A percentile compares a stretch with the other conserved stretches of the same genome.
These are phyloP conservation scores for Nyctibius grandis DNA, from an alignment of 2,797 vertebrate genomes.

Conservation along the genomic window DNA sequence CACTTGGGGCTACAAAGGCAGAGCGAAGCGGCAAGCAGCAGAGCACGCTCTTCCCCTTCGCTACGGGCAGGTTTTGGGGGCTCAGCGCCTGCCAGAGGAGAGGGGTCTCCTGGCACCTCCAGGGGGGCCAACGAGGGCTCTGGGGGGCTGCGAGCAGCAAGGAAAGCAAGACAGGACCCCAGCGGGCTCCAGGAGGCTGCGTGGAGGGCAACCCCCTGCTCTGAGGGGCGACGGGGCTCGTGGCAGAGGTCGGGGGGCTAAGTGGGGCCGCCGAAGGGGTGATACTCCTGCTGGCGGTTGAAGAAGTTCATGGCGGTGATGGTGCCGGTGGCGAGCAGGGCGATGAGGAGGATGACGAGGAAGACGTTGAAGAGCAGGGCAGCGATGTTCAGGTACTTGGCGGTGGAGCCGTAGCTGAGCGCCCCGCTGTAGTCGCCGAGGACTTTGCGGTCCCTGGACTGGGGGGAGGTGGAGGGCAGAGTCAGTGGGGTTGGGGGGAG, in stretches of 20 bases:
- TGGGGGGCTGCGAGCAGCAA: rapidly evolving
- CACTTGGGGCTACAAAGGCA: neutral
- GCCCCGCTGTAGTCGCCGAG: constrained; percentile 14
- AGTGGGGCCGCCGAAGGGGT: rapidly evolving
- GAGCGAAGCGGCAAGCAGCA: neutral
- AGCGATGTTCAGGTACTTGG: constrained; percentile 27
- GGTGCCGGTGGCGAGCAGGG: rapidly evolving
- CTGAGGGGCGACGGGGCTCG: neutral
- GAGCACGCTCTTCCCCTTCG: rapidly evolving
- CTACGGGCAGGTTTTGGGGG: rapidly evolving
- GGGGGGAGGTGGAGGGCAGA: neutral
- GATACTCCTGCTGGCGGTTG: rapidly evolving
- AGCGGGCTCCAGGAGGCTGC: rapidly evolving
- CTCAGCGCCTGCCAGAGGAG: neutral
- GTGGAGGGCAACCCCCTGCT: neutral
- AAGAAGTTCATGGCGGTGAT: rapidly evolving
- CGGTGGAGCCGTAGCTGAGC: neutral
- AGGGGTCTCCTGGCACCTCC: neutral
- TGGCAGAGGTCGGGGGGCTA: neutral
- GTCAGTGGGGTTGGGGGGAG: neutral
- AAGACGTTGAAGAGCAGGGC: neutral
- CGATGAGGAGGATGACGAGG: rapidly evolving
- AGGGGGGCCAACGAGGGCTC: neutral
- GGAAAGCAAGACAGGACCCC: neutral
- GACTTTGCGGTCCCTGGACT: constrained; percentile 48